Evolutionary conservation across 2,888 invertebrate species (phyloP).

Genomic region (Brachyptera risi): DNA sequence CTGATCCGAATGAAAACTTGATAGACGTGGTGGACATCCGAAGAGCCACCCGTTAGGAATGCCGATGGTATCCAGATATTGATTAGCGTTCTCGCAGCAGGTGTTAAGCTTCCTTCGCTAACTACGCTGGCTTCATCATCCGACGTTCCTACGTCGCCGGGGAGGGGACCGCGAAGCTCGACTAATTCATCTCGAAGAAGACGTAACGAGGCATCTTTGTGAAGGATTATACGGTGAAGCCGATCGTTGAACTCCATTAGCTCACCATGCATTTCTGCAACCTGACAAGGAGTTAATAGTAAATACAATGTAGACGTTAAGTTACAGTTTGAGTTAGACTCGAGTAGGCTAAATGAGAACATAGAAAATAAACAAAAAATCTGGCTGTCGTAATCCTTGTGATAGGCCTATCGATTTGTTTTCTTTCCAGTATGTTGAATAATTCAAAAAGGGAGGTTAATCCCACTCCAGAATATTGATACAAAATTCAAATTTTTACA

Average conservation of each 20-base stretch:
- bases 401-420: no score
- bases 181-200: slow-evolving; percentile 60
- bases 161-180: slow-evolving; percentile 60
- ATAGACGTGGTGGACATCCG: slow-evolving; percentile 83
- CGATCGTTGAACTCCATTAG: slow-evolving; percentile 87
- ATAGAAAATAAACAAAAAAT: no score
- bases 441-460: no score
- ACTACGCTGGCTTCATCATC: slow-evolving; percentile 45
- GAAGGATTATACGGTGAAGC: slow-evolving; percentile 65
- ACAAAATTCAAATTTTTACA: no score
- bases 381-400: no score
- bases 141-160: slow-evolving; percentile 46
- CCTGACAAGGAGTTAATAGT: slow-evolving; percentile 54
- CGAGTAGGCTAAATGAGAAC: no score
- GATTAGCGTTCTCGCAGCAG: slow-evolving; percentile 51
- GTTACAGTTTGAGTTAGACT: no score
- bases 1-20: slow-evolving; percentile 77
- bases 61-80: slow-evolving; percentile 86
- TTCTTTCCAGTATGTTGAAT: no score
- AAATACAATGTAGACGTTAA: no score
- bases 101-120: slow-evolving; percentile 35
- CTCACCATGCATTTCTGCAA: slow-evolving; percentile 93
- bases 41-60: slow-evolving; percentile 61
- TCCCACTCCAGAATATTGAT: no score
- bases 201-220: slow-evolving; percentile 56